Evolutionary conservation across 2,888 invertebrate genomes (phyloP).

Genomic region (Perizoma affinitatum): DNA sequence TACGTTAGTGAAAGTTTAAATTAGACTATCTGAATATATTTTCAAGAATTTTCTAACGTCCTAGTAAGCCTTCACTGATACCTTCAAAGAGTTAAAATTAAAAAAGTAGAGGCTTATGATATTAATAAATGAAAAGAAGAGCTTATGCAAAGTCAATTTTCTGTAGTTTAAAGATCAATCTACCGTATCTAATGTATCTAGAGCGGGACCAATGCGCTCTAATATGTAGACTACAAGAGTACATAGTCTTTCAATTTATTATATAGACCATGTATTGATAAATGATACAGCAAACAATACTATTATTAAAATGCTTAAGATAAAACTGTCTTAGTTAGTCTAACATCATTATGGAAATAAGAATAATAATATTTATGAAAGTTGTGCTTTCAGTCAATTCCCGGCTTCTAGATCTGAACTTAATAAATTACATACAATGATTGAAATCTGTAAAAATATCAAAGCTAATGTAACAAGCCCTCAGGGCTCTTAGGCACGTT

Average conservation of each 20-base stretch:
- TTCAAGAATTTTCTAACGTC: conserved; percentile 55
- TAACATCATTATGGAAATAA: background rate
- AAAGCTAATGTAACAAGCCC: conserved; percentile 68
- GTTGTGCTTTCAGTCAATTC: conserved; percentile 31
- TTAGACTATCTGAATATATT: conserved; percentile 33
- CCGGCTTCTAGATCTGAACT: conserved; percentile 23
- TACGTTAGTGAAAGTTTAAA: conserved; percentile 16
- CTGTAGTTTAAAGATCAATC: conserved; percentile 61
- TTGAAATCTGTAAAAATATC: conserved; percentile 41
- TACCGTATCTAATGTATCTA: conserved; percentile 50
- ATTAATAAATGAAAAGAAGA: conserved; percentile 38
- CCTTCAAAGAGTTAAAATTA: conserved; percentile 25
- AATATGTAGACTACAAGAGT: conserved; percentile 22
- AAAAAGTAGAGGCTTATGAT: conserved; percentile 28
- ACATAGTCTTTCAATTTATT: conserved; percentile 15
- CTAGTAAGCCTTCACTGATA: conserved; percentile 38
- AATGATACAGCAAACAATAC: conserved; percentile 13
- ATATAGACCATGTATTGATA: conserved; percentile 14
- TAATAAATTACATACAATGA: conserved; percentile 25
- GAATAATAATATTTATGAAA: conserved; percentile 25
- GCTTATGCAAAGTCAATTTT: conserved; percentile 41
- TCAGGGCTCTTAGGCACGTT: conserved; percentile 75
- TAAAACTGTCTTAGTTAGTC: background rate
- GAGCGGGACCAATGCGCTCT: conserved; percentile 69
- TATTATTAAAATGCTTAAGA: background rate